Evolutionary conservation across 2,888 invertebrate genomes (phyloP).

Genomic region (Idaea straminata): DNA sequence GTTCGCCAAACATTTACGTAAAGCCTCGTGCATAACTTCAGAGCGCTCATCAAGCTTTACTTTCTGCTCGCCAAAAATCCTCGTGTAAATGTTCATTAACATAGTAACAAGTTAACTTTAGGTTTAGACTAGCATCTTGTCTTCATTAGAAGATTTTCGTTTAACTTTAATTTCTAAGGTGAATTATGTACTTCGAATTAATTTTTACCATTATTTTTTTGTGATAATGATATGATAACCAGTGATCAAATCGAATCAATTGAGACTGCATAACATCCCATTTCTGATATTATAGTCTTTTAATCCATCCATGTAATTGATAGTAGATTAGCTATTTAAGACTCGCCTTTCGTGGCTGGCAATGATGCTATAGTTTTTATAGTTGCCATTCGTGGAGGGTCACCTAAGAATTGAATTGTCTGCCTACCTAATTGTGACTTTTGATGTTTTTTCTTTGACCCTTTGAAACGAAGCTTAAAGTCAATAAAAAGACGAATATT

Average conservation of each 20-base stretch:
- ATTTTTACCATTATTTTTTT: constrained; percentile 33
- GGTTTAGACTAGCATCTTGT: background rate
- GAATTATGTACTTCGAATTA: background rate
- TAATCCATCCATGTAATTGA: constrained; percentile 70
- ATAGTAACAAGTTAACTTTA: background rate
- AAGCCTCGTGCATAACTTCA: no score
- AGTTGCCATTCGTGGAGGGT: background rate
- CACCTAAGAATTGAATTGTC: background rate
- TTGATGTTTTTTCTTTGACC: no score
- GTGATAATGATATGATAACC: constrained; percentile 49
- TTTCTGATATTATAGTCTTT: constrained; percentile 50
- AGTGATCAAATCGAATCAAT: constrained; percentile 62
- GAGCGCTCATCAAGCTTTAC: no score
- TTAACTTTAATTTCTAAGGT: constrained; percentile 5
- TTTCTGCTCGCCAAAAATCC: background rate
- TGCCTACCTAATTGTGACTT: no score
- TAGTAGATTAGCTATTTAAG: constrained; percentile 51
- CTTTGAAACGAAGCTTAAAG: no score
- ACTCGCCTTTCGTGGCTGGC: constrained; percentile 13
- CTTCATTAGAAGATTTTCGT: constrained; percentile 11
- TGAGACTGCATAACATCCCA: constrained; percentile 57
- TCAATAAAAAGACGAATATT: no score
- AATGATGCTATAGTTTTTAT: background rate
- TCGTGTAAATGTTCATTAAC: background rate
- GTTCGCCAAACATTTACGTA: no score